Conservation (phyloP, 2,113 vertebrate genomes). For the Equus quagga region DNA sequence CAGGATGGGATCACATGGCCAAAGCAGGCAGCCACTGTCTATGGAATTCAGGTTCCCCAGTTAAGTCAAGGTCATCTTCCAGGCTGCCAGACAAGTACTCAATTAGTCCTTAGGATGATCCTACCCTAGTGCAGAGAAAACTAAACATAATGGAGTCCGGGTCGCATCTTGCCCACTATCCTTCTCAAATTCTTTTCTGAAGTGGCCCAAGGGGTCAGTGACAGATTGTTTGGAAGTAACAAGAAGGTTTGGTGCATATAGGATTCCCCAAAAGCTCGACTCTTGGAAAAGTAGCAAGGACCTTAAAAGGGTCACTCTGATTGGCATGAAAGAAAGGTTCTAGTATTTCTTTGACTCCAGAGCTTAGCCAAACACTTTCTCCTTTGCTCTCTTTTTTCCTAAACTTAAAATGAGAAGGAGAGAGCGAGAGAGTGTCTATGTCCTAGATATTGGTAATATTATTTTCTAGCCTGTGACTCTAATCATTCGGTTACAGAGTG, state of each 20-base stretch:
- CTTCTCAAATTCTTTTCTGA: constrained; percentile 44
- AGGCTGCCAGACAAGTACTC: not conserved
- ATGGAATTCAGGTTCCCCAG: not conserved
- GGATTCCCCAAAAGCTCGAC: not conserved
- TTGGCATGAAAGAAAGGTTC: not conserved
- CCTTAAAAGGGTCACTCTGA: not conserved
- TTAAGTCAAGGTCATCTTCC: not conserved
- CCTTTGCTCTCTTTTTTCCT: not conserved
- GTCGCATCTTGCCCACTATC: not conserved
- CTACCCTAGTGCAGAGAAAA: not conserved
- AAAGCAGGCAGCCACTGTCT: not conserved
- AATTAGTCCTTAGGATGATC: not conserved
- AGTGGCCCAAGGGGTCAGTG: not conserved
- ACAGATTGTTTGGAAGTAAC: constrained; percentile 35
- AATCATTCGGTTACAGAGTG: not conserved
- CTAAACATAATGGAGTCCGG: not conserved
- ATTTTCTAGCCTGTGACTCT: not conserved
- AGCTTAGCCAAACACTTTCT: not conserved
- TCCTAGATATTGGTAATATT: not conserved
- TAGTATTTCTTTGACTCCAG: not conserved
- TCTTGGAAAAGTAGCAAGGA: not conserved
- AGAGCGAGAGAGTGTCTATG: not conserved
- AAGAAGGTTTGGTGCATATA: not conserved
- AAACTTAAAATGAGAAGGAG: not conserved
- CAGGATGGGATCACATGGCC: not conserved